These are phyloP conservation scores for Squalus acanthias DNA, from an alignment of 2,797 vertebrate species.

Conservation along the genomic window DNA sequence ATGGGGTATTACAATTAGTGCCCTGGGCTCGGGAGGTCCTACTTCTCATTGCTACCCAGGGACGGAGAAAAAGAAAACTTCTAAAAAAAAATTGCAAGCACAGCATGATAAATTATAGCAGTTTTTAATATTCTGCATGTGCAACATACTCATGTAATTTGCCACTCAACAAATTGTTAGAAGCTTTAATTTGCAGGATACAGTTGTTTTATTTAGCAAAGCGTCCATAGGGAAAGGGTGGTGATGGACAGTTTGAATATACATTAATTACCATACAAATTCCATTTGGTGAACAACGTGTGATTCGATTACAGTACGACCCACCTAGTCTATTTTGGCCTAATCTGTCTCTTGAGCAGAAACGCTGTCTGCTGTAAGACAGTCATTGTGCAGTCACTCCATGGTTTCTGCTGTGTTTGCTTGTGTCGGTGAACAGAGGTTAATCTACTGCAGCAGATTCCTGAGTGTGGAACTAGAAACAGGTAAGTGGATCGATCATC, in stretches of 20 bases:
- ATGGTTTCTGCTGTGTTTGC: slow-evolving; percentile 1
- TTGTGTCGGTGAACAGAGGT: slow-evolving; percentile 16
- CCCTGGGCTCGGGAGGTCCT: too few relatives aligned
- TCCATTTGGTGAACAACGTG: not conserved
- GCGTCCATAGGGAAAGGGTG: not conserved
- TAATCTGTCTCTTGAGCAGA: slow-evolving; percentile 19
- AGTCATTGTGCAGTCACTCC: not conserved
- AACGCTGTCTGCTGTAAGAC: not conserved
- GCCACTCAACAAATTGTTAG: not conserved
- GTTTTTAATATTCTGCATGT: not conserved
- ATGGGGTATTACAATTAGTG: not conserved
- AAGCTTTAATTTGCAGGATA: not conserved
- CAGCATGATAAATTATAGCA: not conserved
- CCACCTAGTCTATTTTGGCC: not conserved
- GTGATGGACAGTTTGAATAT: slow-evolving; percentile 25
- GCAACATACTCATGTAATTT: not conserved
- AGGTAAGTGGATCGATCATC: not conserved
- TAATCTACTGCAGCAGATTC: not conserved
- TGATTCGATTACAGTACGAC: not conserved
- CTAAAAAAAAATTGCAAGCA: not conserved
- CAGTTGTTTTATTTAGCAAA: not conserved
- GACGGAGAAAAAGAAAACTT: not conserved
- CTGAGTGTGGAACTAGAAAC: not conserved
- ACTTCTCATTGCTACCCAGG: not conserved
- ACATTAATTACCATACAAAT: slow-evolving; percentile 13